Evolutionary conservation across 2,797 vertebrate genomes (phyloP), one percentile per base, ranked within the genome.

Genomic region (Sorex maritimensis): DNA sequence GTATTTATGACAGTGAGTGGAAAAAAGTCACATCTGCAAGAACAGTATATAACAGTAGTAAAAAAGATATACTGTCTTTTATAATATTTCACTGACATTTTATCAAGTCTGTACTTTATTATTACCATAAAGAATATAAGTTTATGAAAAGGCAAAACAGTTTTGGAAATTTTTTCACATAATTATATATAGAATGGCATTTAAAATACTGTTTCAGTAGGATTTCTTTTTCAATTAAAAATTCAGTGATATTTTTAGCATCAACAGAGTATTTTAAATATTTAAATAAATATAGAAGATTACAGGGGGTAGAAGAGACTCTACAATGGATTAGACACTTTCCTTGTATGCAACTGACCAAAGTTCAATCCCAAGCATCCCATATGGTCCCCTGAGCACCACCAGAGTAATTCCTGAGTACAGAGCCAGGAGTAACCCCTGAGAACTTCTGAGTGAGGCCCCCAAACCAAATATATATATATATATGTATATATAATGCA

Each of bases 1-100:
- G 26, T 92, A 87, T 86, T 86, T 93, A 88, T 82, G 46, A 81
- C 19, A 55, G 1, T 24, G 46, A 95, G 24, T 44, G 86, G 61
- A 79, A 49, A 91, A 94, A 89, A 55, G 10, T 71, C 46, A 92
- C 38, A 15, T 75, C 26, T 91, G 24, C 17, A 91, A 75, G 65
- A 79, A 63, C 12, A 68, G 6, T 34, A 80, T 78, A 49, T 72
- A 58, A 63, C 17, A 85, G 4, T 4, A 88, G 61, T 58, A 44
- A 34, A 81, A 84, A 91, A 34, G 44, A 83, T 23, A 9, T 5
- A 15, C 26, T 41, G 15, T 8, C 3, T 19, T 65, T 82, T 8
- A 26, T 89, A 46, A 72, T 72, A 41, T 34, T 30, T 88, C 89
- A 78, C 28, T 93, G 55, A 77, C 12, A 68, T 90, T 83, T 92